These are phyloP conservation scores for Callitettix versicolor DNA, from an alignment of 1,140 invertebrate genomes.

Conservation along the genomic window DNA sequence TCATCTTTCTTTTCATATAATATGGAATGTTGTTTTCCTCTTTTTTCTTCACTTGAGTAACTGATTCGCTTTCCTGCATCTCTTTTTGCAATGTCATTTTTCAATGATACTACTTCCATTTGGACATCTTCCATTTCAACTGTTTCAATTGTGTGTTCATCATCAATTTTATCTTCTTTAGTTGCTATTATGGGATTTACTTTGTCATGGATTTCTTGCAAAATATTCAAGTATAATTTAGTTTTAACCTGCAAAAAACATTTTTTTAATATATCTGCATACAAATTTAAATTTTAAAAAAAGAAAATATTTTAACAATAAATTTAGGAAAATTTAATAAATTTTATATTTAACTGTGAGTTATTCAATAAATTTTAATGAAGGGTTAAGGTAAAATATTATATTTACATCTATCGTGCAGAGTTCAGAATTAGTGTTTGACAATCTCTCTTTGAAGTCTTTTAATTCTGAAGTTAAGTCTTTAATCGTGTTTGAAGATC, in stretches of 20 bases:
- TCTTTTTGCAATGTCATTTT: constrained; percentile 8
- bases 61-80: neutral
- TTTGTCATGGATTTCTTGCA: constrained; percentile 14
- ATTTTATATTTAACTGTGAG: neutral
- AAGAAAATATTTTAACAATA: neutral
- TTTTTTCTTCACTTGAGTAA: too few species aligned
- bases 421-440: constrained; percentile 40
- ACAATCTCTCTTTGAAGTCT: constrained; percentile 44
- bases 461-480: constrained; percentile 45
- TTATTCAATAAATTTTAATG: neutral
- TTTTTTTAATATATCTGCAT: too few species aligned
- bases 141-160: neutral
- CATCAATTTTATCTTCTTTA: constrained; percentile 11
- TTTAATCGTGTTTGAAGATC: constrained; percentile 29
- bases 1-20: too few species aligned
- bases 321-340: neutral
- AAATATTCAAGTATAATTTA: constrained; percentile 12
- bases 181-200: constrained; percentile 5
- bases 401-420: constrained; percentile 40
- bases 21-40: too few species aligned
- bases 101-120: constrained; percentile 6
- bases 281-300: too few species aligned
- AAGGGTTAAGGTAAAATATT: neutral
- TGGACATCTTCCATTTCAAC: constrained; percentile 12
- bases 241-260: constrained; percentile 15